Conservation (phyloP, 1,140 invertebrate species). For the Papilio glaucus region DNA sequence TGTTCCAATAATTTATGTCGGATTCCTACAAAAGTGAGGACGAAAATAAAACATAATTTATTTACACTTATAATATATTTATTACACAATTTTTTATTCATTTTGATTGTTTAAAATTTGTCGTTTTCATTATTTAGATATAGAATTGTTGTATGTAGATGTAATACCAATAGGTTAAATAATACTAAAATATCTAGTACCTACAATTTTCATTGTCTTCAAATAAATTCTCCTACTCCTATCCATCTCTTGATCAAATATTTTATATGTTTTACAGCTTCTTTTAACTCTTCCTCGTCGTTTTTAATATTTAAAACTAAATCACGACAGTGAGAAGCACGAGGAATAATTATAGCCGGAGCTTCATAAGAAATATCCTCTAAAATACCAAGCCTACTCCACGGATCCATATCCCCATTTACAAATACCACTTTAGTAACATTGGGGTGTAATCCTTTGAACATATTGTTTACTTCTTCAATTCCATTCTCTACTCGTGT, state of each 20-base stretch:
- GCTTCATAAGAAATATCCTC: conserved; percentile 69
- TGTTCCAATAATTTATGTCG: no score
- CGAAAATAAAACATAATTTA: no score
- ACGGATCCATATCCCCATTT: conserved; percentile 87
- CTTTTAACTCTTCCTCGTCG: conserved; percentile 63
- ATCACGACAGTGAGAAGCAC: conserved; percentile 66
- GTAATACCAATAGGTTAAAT: no score
- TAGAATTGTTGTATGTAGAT: no score
- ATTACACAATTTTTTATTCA: no score
- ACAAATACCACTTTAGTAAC: conserved; percentile 86
- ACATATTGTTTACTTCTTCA: conserved; percentile 84
- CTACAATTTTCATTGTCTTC: conserved; percentile 34
- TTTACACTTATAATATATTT: no score
- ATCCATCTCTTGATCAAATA: conserved; percentile 73
- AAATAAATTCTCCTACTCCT: conserved; percentile 50
- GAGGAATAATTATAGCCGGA: conserved; percentile 62
- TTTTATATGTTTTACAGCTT: conserved; percentile 62
- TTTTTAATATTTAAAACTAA: conserved; percentile 53
- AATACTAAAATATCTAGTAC: no score
- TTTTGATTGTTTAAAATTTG: no score
- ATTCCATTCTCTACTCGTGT: conserved; percentile 77
- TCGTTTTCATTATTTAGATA: no score
- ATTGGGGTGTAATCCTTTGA: conserved; percentile 84
- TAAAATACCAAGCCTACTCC: conserved; percentile 84
- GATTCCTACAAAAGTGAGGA: no score